Evolutionary conservation across 1,140 invertebrate genomes (phyloP).

Genomic region (Grapholita molesta): DNA sequence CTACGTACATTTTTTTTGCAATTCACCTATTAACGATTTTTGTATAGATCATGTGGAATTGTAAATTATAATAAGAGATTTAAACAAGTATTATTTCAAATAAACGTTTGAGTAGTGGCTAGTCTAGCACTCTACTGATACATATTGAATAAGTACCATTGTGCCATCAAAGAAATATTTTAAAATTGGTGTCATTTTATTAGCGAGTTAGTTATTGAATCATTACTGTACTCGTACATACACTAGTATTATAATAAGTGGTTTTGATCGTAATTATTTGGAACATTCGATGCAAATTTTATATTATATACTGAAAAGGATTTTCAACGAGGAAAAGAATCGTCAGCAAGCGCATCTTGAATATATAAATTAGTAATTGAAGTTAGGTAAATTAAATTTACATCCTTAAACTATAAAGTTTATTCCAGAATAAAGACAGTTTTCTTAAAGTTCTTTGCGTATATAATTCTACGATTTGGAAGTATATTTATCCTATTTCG

Average conservation of each 20-base stretch:
- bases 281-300: not conserved
- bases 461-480: no score
- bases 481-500: no score
- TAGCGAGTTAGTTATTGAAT: not conserved
- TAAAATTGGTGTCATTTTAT: not conserved
- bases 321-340: not conserved
- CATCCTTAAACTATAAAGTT: no score
- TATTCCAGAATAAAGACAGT: no score
- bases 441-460: no score
- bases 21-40: not conserved
- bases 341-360: not conserved
- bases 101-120: not conserved
- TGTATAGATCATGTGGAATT: not conserved
- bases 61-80: not conserved
- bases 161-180: slow-evolving; percentile 1
- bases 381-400: no score
- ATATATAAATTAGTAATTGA: not conserved
- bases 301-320: not conserved
- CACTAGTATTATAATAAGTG: no score
- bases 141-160: not conserved
- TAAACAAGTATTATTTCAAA: not conserved
- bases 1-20: no score
- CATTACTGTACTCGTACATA: no score
- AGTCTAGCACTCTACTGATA: not conserved
- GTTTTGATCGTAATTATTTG: no score